These are phyloP conservation scores for Erythrolamprus reginae DNA, from an alignment of 2,113 vertebrate genomes.

Conservation along the genomic window DNA sequence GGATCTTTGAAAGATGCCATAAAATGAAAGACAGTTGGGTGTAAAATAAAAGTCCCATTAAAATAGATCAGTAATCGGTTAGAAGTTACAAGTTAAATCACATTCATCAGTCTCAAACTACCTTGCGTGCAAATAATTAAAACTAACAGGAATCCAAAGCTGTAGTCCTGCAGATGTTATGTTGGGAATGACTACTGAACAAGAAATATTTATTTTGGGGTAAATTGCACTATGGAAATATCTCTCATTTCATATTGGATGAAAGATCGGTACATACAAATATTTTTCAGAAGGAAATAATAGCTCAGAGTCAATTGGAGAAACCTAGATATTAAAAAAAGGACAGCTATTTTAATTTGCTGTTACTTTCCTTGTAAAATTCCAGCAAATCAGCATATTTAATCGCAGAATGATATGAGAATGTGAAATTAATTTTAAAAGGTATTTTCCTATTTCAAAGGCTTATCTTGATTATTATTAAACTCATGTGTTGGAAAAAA, in stretches of 20 bases:
- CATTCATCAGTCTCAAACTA: fast-evolving
- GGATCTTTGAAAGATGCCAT: fast-evolving
- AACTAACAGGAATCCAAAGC: fast-evolving
- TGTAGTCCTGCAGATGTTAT: not conserved
- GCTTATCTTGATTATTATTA: not conserved
- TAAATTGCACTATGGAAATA: not conserved
- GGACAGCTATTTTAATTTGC: not conserved
- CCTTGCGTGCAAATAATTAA: fast-evolving
- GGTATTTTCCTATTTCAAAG: not conserved
- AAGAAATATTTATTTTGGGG: not conserved
- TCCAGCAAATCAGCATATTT: not conserved
- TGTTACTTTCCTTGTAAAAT: not conserved
- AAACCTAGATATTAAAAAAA: not conserved
- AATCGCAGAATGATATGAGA: not conserved
- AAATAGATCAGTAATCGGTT: not conserved
- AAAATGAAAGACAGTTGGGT: not conserved
- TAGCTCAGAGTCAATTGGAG: not conserved
- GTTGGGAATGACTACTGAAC: not conserved
- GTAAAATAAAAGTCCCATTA: not conserved
- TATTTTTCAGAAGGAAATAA: not conserved
- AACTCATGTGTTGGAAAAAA: not conserved
- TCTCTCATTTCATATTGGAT: not conserved
- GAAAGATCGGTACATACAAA: not conserved
- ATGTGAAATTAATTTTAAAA: fast-evolving
- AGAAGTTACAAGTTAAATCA: not conserved